Conservation (phyloP, 2,888 invertebrate genomes). For the Pristionchus arcanus region DNA sequence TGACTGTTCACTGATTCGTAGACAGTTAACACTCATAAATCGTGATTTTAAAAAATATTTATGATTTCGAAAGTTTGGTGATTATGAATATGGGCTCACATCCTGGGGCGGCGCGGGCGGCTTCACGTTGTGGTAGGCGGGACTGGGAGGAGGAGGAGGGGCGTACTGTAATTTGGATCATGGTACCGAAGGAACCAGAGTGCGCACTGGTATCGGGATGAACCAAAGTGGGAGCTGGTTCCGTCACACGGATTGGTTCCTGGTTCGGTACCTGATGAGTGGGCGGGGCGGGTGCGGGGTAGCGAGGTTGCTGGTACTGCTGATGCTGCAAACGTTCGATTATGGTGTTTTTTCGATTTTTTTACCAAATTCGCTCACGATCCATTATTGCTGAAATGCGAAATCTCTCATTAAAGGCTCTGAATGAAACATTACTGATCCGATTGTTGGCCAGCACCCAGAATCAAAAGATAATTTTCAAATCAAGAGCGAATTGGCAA, state of each 20-base stretch:
- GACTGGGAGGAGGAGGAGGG: neutral
- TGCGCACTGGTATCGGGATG: neutral
- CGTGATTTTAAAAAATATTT: too few relatives aligned
- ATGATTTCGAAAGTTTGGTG: too few relatives aligned
- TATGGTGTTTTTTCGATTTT: neutral
- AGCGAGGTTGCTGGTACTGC: neutral
- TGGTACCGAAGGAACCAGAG: too few relatives aligned
- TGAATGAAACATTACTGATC: neutral
- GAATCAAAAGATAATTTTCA: too few relatives aligned
- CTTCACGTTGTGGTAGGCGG: neutral
- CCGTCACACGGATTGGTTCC: neutral
- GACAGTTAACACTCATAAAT: too few relatives aligned
- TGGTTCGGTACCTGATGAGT: neutral
- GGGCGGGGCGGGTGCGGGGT: neutral
- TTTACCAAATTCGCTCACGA: neutral
- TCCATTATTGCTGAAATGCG: neutral
- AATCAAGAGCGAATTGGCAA: neutral
- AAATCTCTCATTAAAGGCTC: neutral
- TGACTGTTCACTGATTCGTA: too few relatives aligned
- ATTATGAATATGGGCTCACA: neutral
- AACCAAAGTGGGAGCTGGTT: neutral
- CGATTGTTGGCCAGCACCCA: neutral
- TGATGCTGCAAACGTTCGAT: neutral
- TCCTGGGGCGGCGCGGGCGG: conserved; percentile 46
- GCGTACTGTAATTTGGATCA: neutral